Evolutionary conservation across 2,888 invertebrate species (phyloP).

Genomic region (Cerceris ruficornis): DNA sequence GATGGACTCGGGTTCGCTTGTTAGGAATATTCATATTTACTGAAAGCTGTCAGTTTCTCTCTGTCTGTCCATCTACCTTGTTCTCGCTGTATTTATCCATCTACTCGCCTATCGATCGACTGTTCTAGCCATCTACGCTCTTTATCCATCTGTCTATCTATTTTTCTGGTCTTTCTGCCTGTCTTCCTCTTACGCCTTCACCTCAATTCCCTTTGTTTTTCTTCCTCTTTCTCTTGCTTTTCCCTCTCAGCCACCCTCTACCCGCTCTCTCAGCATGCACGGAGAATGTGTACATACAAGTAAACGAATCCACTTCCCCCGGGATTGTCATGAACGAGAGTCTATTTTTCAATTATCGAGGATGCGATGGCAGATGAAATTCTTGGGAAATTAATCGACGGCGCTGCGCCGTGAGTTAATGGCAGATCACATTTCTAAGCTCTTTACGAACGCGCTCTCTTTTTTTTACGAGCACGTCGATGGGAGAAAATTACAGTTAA

Average conservation of each 20-base stretch:
- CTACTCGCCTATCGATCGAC: too few relatives aligned
- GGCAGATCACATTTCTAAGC: not conserved
- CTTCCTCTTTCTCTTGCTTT: too few relatives aligned
- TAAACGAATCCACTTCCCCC: slow-evolving; percentile 28
- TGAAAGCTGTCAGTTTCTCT: too few relatives aligned
- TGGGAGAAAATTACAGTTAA: not conserved
- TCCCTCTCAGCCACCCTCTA: too few relatives aligned
- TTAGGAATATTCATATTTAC: too few relatives aligned
- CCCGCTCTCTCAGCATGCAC: too few relatives aligned
- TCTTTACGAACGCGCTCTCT: not conserved
- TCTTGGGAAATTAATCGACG: not conserved
- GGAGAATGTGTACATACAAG: not conserved
- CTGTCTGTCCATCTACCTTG: too few relatives aligned
- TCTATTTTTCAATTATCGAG: not conserved
- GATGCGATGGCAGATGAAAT: not conserved
- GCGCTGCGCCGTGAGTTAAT: not conserved
- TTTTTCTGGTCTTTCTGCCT: not conserved
- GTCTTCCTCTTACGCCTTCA: not conserved
- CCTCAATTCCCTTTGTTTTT: not conserved
- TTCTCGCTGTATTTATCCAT: too few relatives aligned
- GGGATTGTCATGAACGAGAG: slow-evolving; percentile 2
- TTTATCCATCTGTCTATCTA: too few relatives aligned
- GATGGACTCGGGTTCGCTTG: too few relatives aligned
- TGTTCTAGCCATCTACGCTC: too few relatives aligned
- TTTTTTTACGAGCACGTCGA: not conserved